Percentiles rank a stretch among this genome's conserved stretches.
Evolutionary conservation across 2,113 vertebrate species (phyloP).

Genomic region (Ceuthmochares aereus): DNA sequence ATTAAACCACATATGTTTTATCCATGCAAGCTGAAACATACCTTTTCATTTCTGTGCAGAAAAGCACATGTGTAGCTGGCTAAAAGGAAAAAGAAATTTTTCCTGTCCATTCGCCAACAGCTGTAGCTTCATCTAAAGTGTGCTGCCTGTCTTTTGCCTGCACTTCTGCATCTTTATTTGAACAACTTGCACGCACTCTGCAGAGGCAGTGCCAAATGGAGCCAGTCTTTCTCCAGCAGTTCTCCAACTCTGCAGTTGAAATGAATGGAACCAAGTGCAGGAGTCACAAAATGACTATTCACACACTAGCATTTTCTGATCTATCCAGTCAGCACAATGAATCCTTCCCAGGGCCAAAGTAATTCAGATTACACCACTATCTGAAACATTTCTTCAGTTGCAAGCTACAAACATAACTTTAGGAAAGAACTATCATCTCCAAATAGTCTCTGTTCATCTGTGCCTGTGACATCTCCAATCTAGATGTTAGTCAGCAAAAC

Average conservation of each 20-base stretch:
- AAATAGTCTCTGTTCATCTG: slow-evolving; percentile 40
- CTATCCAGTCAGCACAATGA: background rate
- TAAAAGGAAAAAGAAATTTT: background rate
- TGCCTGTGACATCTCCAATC: slow-evolving; percentile 17
- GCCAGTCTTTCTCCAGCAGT: background rate
- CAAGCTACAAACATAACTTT: slow-evolving; percentile 12
- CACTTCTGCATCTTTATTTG: background rate
- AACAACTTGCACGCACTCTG: background rate
- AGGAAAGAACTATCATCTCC: slow-evolving; percentile 17
- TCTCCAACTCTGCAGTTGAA: background rate
- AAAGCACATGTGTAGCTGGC: background rate
- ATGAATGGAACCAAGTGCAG: background rate
- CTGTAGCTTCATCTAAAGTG: background rate
- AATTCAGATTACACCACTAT: background rate
- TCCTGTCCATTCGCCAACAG: fast-evolving
- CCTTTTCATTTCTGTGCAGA: background rate
- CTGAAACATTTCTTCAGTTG: background rate
- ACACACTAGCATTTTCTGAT: background rate
- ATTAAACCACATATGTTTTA: background rate
- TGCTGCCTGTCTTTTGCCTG: background rate
- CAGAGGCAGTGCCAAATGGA: slow-evolving; percentile 19
- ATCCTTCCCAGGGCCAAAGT: background rate
- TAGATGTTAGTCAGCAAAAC: slow-evolving; percentile 37
- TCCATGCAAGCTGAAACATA: background rate
- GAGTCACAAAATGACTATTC: background rate